Evolutionary conservation across 2,113 vertebrate species (phyloP).

Genomic region (Petrocephalus microphthalmus): DNA sequence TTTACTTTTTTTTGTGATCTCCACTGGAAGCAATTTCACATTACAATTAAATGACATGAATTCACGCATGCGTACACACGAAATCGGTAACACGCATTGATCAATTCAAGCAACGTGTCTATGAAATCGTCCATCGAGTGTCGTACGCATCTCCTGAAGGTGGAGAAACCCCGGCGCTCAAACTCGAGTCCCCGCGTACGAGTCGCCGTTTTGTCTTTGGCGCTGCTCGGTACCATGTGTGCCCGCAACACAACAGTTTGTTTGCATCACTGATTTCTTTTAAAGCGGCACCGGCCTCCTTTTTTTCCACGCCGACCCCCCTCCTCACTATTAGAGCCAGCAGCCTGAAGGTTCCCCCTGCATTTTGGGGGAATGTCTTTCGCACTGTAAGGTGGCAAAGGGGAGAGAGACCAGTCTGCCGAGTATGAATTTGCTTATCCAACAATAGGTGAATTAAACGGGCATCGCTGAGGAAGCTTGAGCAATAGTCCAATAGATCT

Average conservation of each 20-base stretch:
- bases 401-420: background rate
- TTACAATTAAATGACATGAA: background rate
- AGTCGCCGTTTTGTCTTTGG: conserved; percentile 60
- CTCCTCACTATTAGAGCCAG: conserved; percentile 47
- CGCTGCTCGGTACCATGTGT: conserved; percentile 50
- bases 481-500: conserved; percentile 4
- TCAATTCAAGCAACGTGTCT: background rate
- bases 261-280: conserved; percentile 57
- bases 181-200: conserved; percentile 32
- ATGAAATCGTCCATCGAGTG: background rate
- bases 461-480: background rate
- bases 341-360: conserved; percentile 30
- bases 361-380: conserved; percentile 21
- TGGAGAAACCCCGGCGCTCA: background rate
- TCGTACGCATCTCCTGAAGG: background rate
- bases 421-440: conserved; percentile 15
- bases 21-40: background rate
- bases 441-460: conserved; percentile 17
- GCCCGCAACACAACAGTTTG: conserved; percentile 50
- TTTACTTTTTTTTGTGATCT: background rate
- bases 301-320: conserved; percentile 44
- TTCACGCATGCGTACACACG: background rate
- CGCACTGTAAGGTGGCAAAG: background rate
- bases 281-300: conserved; percentile 59
- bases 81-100: background rate